Evolutionary conservation across 2,113 vertebrate species (phyloP), one percentile per base, ranked within the genome.

Genomic region (Pelmatolapia mariae): DNA sequence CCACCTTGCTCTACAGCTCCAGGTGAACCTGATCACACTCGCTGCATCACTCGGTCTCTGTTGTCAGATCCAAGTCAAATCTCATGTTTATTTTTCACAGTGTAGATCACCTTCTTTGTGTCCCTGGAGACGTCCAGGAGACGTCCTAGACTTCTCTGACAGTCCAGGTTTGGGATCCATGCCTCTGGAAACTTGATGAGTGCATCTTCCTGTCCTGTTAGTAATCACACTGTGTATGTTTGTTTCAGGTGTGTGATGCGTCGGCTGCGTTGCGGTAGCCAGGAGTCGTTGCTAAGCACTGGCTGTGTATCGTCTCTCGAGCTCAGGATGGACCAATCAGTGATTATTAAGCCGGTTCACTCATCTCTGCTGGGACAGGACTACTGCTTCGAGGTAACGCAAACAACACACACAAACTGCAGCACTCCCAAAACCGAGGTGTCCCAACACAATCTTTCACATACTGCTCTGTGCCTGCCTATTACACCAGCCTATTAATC

Each of bases 351-450:
- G 92, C 97, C 98, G 0, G 97, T 99, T 8, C 98, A 99, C 93
- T 98, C 97, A 84, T 99, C 98, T 78, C 97, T 99, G 85, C 97
- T 99, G 82, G 98, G 98, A 78, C 98, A 98, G 90, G 98, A 99
- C 94, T 99, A 97, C 96, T 99, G 98, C 95, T 99, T 99, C 61
- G 98, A 99, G 98, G 98, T 99, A 92, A 47, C 4, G 24, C 13
- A 15, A 45, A 73, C 22, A 26, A 45, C 40, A 24, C 38, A 43
- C 7, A 36, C 86, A 24, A 53, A 40, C 31, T 29, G n/a, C 71
- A 61, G 22, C 9, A 57, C 31, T 71, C 63, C 66, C 22, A 45
- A 45, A 18, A 1, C 38, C 1, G 5, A 26, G 38, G n/a, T 26
- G 13, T 2, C 5, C 38, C 38, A 73, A 43, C 15, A 10, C 22